A percentile compares a stretch with the other conserved stretches of the same genome.
Evolutionary conservation across 2,888 invertebrate species (phyloP).

Genomic region (Charanyca ferruginea): DNA sequence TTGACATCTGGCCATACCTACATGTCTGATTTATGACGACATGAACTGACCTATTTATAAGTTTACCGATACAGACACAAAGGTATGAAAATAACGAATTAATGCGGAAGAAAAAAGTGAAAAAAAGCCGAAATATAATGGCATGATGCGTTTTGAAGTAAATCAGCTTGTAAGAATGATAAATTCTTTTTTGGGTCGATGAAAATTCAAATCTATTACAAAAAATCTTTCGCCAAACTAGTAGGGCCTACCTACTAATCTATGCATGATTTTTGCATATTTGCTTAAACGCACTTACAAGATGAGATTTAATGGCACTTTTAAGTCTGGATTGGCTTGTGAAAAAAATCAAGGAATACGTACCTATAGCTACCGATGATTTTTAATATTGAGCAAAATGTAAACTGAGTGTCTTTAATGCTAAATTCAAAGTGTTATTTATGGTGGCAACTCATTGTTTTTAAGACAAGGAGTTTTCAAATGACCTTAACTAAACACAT

Average conservation of each 20-base stretch:
- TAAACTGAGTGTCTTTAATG: no score
- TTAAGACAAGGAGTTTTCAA: no score
- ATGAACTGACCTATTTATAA: background rate
- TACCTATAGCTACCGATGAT: no score
- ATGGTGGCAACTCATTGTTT: no score
- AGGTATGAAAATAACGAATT: background rate
- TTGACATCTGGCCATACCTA: background rate
- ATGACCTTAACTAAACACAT: background rate
- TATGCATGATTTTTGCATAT: slow-evolving; percentile 15
- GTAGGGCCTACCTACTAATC: background rate
- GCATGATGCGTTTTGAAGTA: background rate
- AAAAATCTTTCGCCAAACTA: background rate
- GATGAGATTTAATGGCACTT: slow-evolving; percentile 33
- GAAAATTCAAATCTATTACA: background rate
- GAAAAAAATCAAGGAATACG: no score
- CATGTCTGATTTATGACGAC: no score
- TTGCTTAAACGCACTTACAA: slow-evolving; percentile 5
- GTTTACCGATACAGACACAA: background rate
- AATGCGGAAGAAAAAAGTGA: background rate
- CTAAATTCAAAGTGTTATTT: no score
- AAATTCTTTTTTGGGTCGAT: no score
- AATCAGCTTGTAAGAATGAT: background rate
- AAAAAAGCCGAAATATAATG: background rate
- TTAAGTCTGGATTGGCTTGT: background rate
- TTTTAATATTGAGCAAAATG: no score